Conservation (phyloP, 1,140 invertebrate species). For the Trachymyrmex cornetzi region DNA sequence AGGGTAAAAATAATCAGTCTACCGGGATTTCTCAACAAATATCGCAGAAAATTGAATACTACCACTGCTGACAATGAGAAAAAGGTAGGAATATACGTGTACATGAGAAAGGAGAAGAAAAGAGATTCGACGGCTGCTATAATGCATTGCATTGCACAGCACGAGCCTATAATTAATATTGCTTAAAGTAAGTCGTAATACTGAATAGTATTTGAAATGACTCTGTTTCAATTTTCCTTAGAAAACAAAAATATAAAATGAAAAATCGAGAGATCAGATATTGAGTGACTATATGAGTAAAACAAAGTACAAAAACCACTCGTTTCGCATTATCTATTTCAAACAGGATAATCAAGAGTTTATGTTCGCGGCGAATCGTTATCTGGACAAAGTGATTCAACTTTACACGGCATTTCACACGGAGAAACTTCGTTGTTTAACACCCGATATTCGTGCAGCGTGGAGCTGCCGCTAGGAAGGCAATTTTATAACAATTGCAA, state of each 20-base stretch:
- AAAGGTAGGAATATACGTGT: background rate
- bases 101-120: background rate
- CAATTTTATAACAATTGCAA: constrained; percentile 44
- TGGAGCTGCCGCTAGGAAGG: background rate
- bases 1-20: constrained; percentile 71
- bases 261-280: background rate
- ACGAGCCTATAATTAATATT: background rate
- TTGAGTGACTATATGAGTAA: background rate
- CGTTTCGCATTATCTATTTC: constrained; percentile 25
- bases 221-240: background rate
- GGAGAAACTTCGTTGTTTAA: constrained; percentile 39
- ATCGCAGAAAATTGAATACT: constrained; percentile 33
- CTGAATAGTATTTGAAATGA: background rate
- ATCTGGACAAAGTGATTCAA: constrained; percentile 46
- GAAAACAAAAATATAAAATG: background rate
- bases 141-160: background rate
- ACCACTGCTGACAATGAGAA: background rate
- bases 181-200: background rate
- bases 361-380: constrained; percentile 34
- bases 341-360: constrained; percentile 41
- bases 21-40: constrained; percentile 42
- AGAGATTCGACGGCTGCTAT: background rate
- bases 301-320: constrained; percentile 1
- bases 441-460: constrained; percentile 31
- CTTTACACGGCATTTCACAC: constrained; percentile 24